phyloP scores from a whole-genome alignment of 2,888 invertebrate species.

The Tortrix viridana region DNA sequence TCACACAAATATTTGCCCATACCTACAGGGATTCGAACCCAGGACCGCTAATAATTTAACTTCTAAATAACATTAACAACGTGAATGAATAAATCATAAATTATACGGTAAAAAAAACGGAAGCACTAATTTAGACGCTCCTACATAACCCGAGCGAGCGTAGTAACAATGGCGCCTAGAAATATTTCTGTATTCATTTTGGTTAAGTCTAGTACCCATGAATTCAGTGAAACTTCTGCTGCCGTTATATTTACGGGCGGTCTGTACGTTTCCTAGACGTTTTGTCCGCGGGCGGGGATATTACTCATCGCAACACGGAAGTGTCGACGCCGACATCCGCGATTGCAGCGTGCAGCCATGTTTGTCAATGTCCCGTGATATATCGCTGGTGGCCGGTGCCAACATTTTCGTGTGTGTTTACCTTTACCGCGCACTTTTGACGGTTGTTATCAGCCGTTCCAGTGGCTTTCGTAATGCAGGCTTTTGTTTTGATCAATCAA shows the following conservation, averaged over 20 bases:
- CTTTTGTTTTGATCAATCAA: background rate
- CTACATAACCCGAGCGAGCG: too few species aligned
- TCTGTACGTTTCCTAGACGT: conserved; percentile 44
- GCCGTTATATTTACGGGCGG: conserved; percentile 18
- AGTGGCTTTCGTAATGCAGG: background rate
- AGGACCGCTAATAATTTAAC: too few species aligned
- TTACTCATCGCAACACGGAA: conserved; percentile 73
- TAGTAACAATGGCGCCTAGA: too few species aligned
- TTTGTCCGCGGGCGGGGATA: conserved; percentile 52
- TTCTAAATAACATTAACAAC: too few species aligned
- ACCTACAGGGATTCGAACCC: too few species aligned
- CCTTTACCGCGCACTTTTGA: conserved; percentile 43
- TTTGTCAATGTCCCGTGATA: conserved; percentile 74
- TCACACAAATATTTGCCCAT: too few species aligned
- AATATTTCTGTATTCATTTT: too few species aligned
- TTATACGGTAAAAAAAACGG: too few species aligned
- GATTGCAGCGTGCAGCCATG: conserved; percentile 65
- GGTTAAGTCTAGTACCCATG: conserved; percentile 15
- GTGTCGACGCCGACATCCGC: conserved; percentile 71
- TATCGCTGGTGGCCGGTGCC: conserved; percentile 64
- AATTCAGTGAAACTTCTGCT: conserved; percentile 18
- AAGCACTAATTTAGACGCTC: too few species aligned
- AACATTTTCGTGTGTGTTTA: conserved; percentile 62
- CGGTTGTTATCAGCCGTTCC: background rate
- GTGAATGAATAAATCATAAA: too few species aligned